Percentiles rank a stretch among this genome's conserved stretches.
Evolutionary conservation across 2,888 invertebrate species (phyloP).

Genomic region (Onchidella celtica): DNA sequence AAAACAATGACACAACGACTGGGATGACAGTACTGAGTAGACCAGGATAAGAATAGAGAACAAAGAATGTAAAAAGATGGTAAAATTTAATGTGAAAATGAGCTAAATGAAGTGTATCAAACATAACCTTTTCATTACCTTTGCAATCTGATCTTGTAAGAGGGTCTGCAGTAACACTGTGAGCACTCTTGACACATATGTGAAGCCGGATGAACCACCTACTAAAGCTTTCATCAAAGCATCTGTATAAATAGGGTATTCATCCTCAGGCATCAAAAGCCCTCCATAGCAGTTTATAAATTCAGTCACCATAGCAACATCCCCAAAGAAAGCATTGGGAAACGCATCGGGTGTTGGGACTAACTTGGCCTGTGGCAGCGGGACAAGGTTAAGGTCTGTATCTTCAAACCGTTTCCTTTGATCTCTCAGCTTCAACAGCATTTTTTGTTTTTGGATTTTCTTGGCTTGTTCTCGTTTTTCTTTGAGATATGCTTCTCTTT

Average conservation of each 20-base stretch:
- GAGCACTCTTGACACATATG: conserved; percentile 72
- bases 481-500: conserved; percentile 70
- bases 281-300: conserved; percentile 78
- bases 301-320: conserved; percentile 80
- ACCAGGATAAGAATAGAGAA: too few species aligned
- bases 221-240: conserved; percentile 74
- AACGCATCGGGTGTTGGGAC: conserved; percentile 78
- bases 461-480: conserved; percentile 64
- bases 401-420: conserved; percentile 73
- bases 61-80: too few species aligned
- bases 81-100: too few species aligned
- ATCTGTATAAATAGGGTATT: conserved; percentile 74
- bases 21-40: too few species aligned
- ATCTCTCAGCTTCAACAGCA: conserved; percentile 55
- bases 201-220: conserved; percentile 70
- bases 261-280: conserved; percentile 77
- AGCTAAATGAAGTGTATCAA: too few species aligned
- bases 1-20: too few species aligned
- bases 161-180: conserved; percentile 76
- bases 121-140: too few species aligned
- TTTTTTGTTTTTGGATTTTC: conserved; percentile 51
- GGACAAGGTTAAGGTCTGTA: conserved; percentile 68
- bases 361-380: conserved; percentile 74
- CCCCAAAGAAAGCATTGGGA: conserved; percentile 79
- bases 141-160: conserved; percentile 77